phyloP scores from a whole-genome alignment of 2,888 invertebrate genomes.

The Congeria kusceri region DNA sequence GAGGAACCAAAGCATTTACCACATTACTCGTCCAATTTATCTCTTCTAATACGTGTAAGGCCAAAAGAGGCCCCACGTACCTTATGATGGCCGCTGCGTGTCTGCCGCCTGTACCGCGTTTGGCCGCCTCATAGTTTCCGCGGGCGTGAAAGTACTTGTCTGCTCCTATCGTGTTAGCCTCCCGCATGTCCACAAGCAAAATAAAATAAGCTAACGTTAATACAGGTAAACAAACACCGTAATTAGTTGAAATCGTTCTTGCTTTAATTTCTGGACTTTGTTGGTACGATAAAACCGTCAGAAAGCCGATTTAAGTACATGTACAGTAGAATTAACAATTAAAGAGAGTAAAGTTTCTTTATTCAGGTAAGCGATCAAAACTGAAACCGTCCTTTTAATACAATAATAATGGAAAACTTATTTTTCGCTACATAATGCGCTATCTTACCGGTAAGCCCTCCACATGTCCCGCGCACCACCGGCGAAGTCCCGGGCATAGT shows the following conservation, averaged over 20 bases:
- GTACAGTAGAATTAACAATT: not conserved
- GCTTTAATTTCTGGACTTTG: not conserved
- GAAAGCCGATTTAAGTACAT: no score
- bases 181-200: slow-evolving; percentile 42
- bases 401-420: no score
- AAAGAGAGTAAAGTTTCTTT: no score
- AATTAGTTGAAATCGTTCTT: not conserved
- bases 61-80: slow-evolving; percentile 20
- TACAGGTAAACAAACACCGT: not conserved
- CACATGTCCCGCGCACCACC: slow-evolving; percentile 45
- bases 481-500: slow-evolving; percentile 44
- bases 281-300: no score
- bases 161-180: slow-evolving; percentile 49
- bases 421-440: no score
- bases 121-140: slow-evolving; percentile 59
- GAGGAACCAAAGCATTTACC: no score
- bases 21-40: no score
- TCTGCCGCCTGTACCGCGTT: no score
- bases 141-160: slow-evolving; percentile 65
- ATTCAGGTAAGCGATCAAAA: no score
- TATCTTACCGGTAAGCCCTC: slow-evolving; percentile 35
- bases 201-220: no score
- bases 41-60: no score
- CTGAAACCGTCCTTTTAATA: no score
- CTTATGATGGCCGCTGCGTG: slow-evolving; percentile 59